Conservation (phyloP, 2,797 vertebrate species). For the Rhynchotus rufescens region DNA sequence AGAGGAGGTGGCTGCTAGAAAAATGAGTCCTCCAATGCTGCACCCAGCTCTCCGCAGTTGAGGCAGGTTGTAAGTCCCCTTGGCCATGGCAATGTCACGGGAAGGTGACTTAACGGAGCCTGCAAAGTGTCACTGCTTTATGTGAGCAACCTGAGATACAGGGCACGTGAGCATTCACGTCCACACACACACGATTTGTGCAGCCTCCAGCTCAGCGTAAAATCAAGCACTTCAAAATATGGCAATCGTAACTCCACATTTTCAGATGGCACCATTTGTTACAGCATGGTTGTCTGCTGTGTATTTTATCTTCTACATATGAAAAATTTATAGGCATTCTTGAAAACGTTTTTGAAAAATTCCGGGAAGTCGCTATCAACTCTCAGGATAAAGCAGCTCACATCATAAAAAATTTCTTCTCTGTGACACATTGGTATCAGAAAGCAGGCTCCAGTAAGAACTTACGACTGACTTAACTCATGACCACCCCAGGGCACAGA, state of each 20-base stretch:
- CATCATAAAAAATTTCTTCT: neutral
- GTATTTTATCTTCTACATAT: slow-evolving; percentile 20
- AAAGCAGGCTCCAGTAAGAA: neutral
- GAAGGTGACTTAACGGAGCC: neutral
- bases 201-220: neutral
- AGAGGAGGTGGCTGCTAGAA: neutral
- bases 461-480: neutral
- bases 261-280: neutral
- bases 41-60: neutral
- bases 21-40: neutral
- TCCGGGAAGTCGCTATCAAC: slow-evolving; percentile 7
- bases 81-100: neutral
- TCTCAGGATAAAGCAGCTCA: neutral
- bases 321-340: slow-evolving; percentile 18
- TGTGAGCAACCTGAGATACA: neutral
- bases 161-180: neutral
- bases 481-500: neutral
- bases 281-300: neutral
- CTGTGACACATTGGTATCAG: neutral
- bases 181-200: neutral
- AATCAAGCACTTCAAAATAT: neutral
- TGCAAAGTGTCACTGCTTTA: neutral
- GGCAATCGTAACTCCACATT: neutral
- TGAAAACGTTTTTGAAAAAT: slow-evolving; percentile 35
- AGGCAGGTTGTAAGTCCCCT: neutral